Conservation (phyloP, 1,140 invertebrate genomes). For the Heliconius himera region DNA sequence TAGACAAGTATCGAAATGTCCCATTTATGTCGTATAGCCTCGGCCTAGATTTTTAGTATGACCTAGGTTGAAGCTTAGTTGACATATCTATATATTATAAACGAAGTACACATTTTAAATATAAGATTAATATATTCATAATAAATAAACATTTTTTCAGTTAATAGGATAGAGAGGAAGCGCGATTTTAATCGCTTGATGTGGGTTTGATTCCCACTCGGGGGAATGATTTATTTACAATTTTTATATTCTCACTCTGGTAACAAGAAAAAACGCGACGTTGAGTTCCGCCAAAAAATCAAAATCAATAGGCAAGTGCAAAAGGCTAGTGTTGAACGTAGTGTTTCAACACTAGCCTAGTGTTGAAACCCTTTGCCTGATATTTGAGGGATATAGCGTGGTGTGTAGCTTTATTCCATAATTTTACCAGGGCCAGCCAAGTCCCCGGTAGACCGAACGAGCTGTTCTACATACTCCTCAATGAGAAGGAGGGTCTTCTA, state of each 20-base stretch:
- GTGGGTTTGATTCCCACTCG: too few species aligned
- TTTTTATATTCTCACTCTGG: background rate
- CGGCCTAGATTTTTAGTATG: slow-evolving; percentile 3
- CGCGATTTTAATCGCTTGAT: background rate
- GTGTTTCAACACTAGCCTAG: too few species aligned
- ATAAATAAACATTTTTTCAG: too few species aligned
- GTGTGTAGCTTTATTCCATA: background rate
- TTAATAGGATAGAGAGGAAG: too few species aligned
- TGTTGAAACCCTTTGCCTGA: too few species aligned
- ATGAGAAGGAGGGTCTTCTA: slow-evolving; percentile 84
- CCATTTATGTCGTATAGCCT: background rate
- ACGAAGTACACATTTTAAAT: background rate
- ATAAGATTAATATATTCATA: too few species aligned
- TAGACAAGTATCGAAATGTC: background rate
- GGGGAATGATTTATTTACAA: too few species aligned
- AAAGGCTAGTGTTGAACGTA: too few species aligned
- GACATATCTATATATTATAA: slow-evolving; percentile 12
- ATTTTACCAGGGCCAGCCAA: slow-evolving; percentile 78
- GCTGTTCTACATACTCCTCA: slow-evolving; percentile 84
- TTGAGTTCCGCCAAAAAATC: background rate
- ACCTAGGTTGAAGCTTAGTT: slow-evolving; percentile 10
- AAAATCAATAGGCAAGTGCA: too few species aligned
- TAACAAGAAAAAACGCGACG: background rate
- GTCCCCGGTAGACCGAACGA: slow-evolving; percentile 80
- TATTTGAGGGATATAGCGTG: too few species aligned